Evolutionary conservation across 2,797 vertebrate species (phyloP).

Genomic region (Chaetodon trifasciatus): DNA sequence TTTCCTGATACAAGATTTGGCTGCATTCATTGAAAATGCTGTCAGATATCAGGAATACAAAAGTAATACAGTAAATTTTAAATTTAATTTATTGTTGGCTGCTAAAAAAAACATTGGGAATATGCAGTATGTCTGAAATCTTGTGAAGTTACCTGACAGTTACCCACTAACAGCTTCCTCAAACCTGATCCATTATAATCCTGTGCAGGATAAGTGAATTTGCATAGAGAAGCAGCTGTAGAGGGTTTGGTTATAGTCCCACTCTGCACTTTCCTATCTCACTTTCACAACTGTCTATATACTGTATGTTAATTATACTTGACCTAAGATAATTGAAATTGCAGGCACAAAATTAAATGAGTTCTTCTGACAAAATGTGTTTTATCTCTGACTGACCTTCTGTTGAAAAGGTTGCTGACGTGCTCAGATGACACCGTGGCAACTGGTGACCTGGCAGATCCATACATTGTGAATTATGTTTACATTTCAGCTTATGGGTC

Average conservation of each 20-base stretch:
- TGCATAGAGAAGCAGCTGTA: not conserved
- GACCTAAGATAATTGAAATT: constrained; percentile 1
- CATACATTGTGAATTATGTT: constrained; percentile 67
- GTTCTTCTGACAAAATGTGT: not conserved
- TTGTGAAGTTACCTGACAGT: not conserved
- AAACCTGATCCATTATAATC: not conserved
- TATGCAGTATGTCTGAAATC: not conserved
- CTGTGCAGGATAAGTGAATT: not conserved
- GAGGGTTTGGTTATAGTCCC: not conserved
- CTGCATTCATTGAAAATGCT: not conserved
- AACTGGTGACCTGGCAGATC: constrained; percentile 63
- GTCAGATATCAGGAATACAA: not conserved
- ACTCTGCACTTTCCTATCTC: not conserved
- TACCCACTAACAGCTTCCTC: not conserved
- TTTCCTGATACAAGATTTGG: not conserved
- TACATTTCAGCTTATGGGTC: constrained; percentile 56
- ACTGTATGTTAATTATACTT: not conserved
- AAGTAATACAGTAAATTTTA: not conserved
- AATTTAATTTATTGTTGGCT: not conserved
- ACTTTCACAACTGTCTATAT: not conserved
- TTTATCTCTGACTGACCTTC: constrained; percentile 44
- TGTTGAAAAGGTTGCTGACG: constrained; percentile 37
- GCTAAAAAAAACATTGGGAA: not conserved
- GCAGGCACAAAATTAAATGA: not conserved
- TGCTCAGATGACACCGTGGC: constrained; percentile 55